phyloP scores from a whole-genome alignment of 2,113 vertebrate species.

The Rutilus rutilus region DNA sequence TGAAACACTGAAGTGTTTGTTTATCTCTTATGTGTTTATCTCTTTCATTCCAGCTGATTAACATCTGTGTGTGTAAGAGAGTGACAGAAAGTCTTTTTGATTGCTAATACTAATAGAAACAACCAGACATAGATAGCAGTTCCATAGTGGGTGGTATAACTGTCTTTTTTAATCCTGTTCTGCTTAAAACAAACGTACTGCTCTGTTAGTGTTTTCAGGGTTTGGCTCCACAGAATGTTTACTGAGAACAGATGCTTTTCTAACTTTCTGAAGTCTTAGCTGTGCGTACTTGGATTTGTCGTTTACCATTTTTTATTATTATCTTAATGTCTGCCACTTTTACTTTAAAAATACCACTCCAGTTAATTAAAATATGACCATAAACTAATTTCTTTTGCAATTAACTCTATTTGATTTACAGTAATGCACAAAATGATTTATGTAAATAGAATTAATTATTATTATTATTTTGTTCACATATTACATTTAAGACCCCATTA shows the following conservation, averaged over 20 bases:
- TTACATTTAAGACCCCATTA: not conserved
- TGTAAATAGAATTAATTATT: not conserved
- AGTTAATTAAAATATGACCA: not conserved
- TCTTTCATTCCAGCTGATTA: not conserved
- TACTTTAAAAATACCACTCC: not conserved
- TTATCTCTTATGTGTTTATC: not conserved
- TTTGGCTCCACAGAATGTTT: constrained; percentile 27
- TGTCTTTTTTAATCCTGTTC: constrained; percentile 37
- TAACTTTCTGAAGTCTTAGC: not conserved
- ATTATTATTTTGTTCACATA: not conserved
- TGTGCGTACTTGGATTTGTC: constrained; percentile 1
- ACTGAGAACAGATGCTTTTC: constrained; percentile 4
- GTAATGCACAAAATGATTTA: not conserved
- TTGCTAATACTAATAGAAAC: constrained; percentile 37
- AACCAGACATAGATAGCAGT: constrained; percentile 34
- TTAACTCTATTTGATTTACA: not conserved
- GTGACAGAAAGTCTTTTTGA: constrained; percentile 1
- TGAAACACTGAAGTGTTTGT: not conserved
- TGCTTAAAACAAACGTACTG: constrained; percentile 21
- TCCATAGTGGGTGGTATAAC: constrained; percentile 36
- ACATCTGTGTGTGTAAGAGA: constrained; percentile 1
- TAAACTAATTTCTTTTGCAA: no score
- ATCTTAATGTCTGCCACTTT: not conserved
- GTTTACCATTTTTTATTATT: not conserved
- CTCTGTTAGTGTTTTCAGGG: constrained; percentile 21